Conservation (phyloP, 1,140 invertebrate species). For the Achatina immaculata region DNA sequence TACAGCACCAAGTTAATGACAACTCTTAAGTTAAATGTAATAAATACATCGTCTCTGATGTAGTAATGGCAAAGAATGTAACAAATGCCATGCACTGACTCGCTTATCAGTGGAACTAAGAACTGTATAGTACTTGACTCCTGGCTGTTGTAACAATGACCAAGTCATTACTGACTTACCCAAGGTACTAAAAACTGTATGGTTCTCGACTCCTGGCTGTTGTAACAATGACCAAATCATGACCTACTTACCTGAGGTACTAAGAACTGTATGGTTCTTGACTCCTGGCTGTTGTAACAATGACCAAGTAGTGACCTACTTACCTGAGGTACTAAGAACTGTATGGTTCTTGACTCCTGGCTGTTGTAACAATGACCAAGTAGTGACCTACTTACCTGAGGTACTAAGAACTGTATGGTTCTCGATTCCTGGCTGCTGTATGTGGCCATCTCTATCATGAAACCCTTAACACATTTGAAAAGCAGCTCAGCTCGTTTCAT, state of each 20-base stretch:
- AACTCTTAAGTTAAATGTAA: too few relatives aligned
- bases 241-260: slow-evolving; percentile 83
- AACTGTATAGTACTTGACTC: slow-evolving; percentile 90
- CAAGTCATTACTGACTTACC: slow-evolving; percentile 75
- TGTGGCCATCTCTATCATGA: slow-evolving; percentile 96
- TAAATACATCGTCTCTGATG: too few relatives aligned
- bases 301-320: too few relatives aligned
- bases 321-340: slow-evolving; percentile 86
- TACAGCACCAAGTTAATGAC: too few relatives aligned
- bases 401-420: slow-evolving; percentile 87
- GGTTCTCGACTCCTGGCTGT: slow-evolving; percentile 89
- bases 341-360: slow-evolving; percentile 88
- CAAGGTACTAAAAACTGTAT: slow-evolving; percentile 86
- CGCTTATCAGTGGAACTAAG: slow-evolving; percentile 80
- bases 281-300: slow-evolving; percentile 87
- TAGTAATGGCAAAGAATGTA: too few relatives aligned
- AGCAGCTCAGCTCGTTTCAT: slow-evolving; percentile 94
- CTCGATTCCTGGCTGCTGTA: slow-evolving; percentile 88
- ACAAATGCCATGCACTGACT: too few relatives aligned
- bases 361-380: too few relatives aligned
- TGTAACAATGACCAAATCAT: too few relatives aligned
- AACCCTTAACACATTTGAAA: slow-evolving; percentile 99
- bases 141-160: too few relatives aligned
- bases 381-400: slow-evolving; percentile 77
- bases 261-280: slow-evolving; percentile 88